Percentiles rank a stretch among this genome's conserved stretches.
These are phyloP conservation scores for Orchestia grillus DNA, from an alignment of 1,140 invertebrate genomes.

Conservation along the genomic window DNA sequence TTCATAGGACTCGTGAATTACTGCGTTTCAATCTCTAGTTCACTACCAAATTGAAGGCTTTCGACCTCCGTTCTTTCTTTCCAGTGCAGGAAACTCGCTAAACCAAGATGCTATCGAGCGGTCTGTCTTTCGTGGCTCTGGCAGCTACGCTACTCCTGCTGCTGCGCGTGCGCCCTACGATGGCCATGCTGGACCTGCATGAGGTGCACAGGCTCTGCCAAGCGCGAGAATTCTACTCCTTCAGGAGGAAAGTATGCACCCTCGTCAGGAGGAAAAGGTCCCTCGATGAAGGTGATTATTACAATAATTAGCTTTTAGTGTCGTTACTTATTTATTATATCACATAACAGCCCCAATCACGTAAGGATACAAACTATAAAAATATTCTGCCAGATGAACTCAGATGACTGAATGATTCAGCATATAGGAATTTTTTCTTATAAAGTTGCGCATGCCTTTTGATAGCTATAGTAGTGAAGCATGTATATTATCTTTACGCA, in stretches of 20 bases:
- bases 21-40: no score
- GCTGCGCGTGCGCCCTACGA: not conserved
- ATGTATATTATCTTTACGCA: no score
- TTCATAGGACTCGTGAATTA: no score
- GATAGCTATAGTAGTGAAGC: not conserved
- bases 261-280: constrained; percentile 33
- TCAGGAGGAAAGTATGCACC: constrained; percentile 23
- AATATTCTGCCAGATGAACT: no score
- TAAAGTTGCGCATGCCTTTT: not conserved
- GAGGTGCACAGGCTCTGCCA: constrained; percentile 27
- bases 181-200: not conserved
- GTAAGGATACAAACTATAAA: no score
- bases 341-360: no score
- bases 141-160: not conserved
- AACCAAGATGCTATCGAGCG: not conserved
- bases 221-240: constrained; percentile 19
- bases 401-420: no score
- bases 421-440: not conserved
- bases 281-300: constrained; percentile 4
- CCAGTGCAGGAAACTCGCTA: not conserved
- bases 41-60: no score
- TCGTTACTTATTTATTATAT: no score
- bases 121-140: not conserved
- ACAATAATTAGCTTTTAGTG: no score
- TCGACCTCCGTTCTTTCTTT: not conserved